Evolutionary conservation across 2,888 invertebrate genomes (phyloP), one percentile per base, ranked within the genome.

Genomic region (Macaria liturata): DNA sequence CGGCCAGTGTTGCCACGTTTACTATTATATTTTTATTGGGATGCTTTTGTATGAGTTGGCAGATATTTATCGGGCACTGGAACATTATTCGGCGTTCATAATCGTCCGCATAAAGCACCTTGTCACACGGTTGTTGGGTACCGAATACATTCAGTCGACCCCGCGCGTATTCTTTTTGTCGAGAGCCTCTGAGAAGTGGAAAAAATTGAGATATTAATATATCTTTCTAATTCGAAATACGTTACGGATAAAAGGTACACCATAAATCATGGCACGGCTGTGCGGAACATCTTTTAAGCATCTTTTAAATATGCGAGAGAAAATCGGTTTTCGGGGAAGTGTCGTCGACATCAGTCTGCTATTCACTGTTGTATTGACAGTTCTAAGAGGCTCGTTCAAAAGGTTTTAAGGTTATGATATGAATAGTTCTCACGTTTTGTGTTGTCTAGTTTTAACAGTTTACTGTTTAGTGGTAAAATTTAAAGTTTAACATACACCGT

Each of bases 201-300:
- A 91, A 91, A 91, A 91, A 91, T 91, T 81, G 88, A 91, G 90
- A 90, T 90, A 91, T 91, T 90, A 91, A 90, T 90, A 89, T 90
- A 90, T 91, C 91, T 89, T 88, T 90, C 91, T 91, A 91, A 91
- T 91, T 90, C 84, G 88, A 88, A 91, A 91, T 90, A 90, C 86
- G 89, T 89, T 90, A 83, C 81, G 88, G 82, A 89, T 89, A 90
- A 91, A 90, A 78, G 91, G 84, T 74, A 73, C 75, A 83, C 84
- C 89, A 88, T 91, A 90, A 91, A 91, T 91, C 91, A 91, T 88
- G 85, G 77, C 81, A 75, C 76, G 75, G 75, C 69, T 71, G 85
- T 80, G 84, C 79, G 78, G 81, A 83, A 84, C 84, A 77, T 77
- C 70, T 80, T 87, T 86, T 80, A 82, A 84, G 86, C 84, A 76